Evolutionary conservation across 2,113 vertebrate genomes (phyloP).

Genomic region (Tupaia tana): DNA sequence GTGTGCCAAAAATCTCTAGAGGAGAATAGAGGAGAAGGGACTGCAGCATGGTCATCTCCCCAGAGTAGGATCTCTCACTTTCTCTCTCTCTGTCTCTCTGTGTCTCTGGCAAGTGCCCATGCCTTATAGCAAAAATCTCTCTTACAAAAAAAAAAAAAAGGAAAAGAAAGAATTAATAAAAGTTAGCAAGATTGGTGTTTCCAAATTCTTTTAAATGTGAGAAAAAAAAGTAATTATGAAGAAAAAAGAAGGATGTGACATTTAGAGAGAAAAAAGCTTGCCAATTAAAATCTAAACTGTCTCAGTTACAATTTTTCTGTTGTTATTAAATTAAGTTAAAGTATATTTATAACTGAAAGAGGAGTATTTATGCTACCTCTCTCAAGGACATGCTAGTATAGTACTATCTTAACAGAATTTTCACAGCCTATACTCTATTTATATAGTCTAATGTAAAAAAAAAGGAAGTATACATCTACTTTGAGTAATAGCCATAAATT

Average conservation of each 20-base stretch:
- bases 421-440: background rate
- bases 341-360: background rate
- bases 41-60: too few species aligned
- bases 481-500: background rate
- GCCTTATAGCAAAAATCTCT: too few species aligned
- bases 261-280: background rate
- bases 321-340: background rate
- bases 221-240: slow-evolving; percentile 25
- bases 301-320: background rate
- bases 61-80: too few species aligned
- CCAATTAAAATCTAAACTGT: background rate
- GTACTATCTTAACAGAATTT: background rate
- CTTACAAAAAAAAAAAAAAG: too few species aligned
- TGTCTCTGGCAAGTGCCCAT: too few species aligned
- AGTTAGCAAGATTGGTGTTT: background rate
- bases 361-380: background rate
- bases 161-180: background rate
- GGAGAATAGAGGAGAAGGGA: too few species aligned
- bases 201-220: background rate
- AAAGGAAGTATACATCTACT: background rate
- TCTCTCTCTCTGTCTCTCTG: too few species aligned
- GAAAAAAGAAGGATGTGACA: background rate
- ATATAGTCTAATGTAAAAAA: background rate
- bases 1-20: too few species aligned
- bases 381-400: background rate